Base-by-base conservation (phyloP, 2,113 vertebrate species). In the Heterotilapia buettikoferi region DNA sequence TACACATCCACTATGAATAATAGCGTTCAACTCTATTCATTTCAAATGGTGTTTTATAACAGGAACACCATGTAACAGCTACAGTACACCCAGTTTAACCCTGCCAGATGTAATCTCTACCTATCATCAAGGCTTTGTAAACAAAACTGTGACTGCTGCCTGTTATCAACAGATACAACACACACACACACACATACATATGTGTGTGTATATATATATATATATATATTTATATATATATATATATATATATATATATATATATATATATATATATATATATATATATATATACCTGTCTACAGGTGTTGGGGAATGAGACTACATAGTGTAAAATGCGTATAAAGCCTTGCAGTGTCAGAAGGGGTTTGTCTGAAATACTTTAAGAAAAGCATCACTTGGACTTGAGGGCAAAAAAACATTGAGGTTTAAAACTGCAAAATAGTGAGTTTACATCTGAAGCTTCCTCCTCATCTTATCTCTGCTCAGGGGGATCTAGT, bases 401-500 rank as follows among this genome's bases (percentile, higher is more conserved):
- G 21, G 40, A 21, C 3, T 21, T 18, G 21, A 73, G 66, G 66
- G 40, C 3, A 26, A 26, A 19, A 3, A 19, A 19, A 19, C 19
- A 1, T 0, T 5, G 9, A 29, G 2, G 24, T 76, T 47, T 76
- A 47, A 29, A 19, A 18, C 71, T 19, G 40, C 9, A 47, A 47
- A 73, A 76, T 50, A 78, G 45, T 9, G 26, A 78, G 45, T 52
- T 78, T n/a, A 78, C 26, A 78, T 19, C 18, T 33, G 45, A 78
- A 78, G 26, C 16, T 78, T 50, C 43, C 7, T 71, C 36, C 16
- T 50, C 26, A 2, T 78, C 2, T 76, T 1, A 76, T 76, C 16
- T 29, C 24, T 47, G 40, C 71, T 29, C 9, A 19, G 40, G 24
- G 68, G 40, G 24, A 11, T 29, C 21, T 76, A 29, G 71, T 11